A percentile compares a stretch with the other conserved stretches of the same genome.
Conservation (phyloP, 2,888 invertebrate species). For the Synanthedon myopaeformis region DNA sequence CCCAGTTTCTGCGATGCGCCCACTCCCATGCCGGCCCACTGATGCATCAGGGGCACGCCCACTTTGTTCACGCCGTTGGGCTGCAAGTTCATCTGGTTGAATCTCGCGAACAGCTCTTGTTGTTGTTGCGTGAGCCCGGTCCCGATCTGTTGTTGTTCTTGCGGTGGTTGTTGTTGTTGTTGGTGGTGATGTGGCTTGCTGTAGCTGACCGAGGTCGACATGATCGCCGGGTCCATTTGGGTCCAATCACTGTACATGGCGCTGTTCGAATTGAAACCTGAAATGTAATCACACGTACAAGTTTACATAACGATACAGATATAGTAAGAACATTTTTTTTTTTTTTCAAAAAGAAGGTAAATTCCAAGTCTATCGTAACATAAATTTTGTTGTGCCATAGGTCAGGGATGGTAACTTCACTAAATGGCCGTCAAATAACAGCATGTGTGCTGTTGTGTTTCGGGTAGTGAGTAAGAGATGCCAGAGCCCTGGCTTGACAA, state of each 20-base stretch:
- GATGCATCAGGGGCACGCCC: slow-evolving; percentile 16
- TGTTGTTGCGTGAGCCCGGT: slow-evolving; percentile 28
- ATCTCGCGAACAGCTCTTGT: slow-evolving; percentile 52
- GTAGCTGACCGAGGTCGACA: slow-evolving; percentile 77
- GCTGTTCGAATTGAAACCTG: slow-evolving; percentile 43
- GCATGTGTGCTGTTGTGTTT: no score
- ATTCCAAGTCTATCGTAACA: no score
- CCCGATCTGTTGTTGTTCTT: slow-evolving; percentile 7
- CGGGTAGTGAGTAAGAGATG: no score
- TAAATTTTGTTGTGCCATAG: no score
- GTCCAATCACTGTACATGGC: slow-evolving; percentile 84
- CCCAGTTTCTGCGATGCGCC: slow-evolving; percentile 15
- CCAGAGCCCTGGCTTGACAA: no score
- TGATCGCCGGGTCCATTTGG: slow-evolving; percentile 92
- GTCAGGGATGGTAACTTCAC: no score
- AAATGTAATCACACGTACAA: slow-evolving; percentile 3
- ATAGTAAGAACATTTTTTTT: no score
- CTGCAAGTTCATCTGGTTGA: slow-evolving; percentile 36
- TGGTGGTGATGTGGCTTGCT: slow-evolving; percentile 31
- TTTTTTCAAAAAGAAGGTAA: no score
- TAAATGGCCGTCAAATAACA: no score
- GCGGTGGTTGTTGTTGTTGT: slow-evolving; percentile 11
- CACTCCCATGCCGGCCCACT: slow-evolving; percentile 10
- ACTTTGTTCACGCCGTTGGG: slow-evolving; percentile 23
- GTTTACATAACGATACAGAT: no score